Evolutionary conservation across 2,113 vertebrate genomes (phyloP).

Genomic region (Lophotis ruficrista): DNA sequence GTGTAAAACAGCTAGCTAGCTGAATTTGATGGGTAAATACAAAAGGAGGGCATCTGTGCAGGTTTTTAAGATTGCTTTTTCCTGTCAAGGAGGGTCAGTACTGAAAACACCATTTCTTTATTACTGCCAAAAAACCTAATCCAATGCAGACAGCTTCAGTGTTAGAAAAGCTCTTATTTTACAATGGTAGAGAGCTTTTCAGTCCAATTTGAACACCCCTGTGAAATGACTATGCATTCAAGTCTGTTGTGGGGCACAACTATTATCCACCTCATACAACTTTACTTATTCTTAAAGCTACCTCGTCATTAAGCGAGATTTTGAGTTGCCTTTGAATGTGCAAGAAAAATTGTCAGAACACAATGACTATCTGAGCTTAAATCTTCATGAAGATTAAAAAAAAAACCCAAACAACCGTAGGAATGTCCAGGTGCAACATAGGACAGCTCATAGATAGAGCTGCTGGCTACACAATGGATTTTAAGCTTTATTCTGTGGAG

Average conservation of each 20-base stretch:
- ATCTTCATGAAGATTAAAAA: not conserved
- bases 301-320: not conserved
- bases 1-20: not conserved
- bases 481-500: not conserved
- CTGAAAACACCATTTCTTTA: not conserved
- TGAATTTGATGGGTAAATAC: not conserved
- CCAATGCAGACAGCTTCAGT: not conserved
- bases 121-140: not conserved
- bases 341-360: not conserved
- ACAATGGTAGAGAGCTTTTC: not conserved
- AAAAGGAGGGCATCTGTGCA: not conserved
- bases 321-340: not conserved
- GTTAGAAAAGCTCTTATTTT: not conserved
- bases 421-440: not conserved
- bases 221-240: not conserved
- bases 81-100: not conserved
- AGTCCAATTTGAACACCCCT: not conserved
- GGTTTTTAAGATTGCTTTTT: not conserved
- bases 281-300: not conserved
- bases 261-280: not conserved
- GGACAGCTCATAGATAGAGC: too few relatives aligned
- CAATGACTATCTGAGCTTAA: not conserved
- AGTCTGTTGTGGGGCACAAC: not conserved
- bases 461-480: not conserved
- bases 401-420: too few relatives aligned